Percentiles rank a stretch among this genome's conserved stretches.
These are phyloP conservation scores for Cynaeus angustus DNA, from an alignment of 2,888 invertebrate genomes.

Conservation along the genomic window DNA sequence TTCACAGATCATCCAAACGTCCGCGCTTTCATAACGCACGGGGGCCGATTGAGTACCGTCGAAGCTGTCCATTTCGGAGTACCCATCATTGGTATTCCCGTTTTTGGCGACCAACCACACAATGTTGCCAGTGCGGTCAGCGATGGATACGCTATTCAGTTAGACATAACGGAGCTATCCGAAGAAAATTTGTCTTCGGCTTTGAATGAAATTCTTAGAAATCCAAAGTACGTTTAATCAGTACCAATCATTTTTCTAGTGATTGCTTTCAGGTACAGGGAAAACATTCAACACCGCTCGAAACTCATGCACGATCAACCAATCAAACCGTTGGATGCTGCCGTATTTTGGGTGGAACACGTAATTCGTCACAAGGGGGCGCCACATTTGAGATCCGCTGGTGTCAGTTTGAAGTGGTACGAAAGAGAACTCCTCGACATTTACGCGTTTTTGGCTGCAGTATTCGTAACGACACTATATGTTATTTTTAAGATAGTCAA, in stretches of 20 bases:
- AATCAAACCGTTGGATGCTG: constrained; percentile 56
- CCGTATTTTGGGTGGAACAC: constrained; percentile 60
- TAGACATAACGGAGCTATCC: constrained; percentile 59
- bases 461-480: neutral
- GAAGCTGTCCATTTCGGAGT: constrained; percentile 71
- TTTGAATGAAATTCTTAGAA: constrained; percentile 60
- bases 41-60: constrained; percentile 71
- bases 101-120: constrained; percentile 72
- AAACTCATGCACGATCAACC: constrained; percentile 57
- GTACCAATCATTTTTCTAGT: too few relatives aligned
- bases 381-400: constrained; percentile 57
- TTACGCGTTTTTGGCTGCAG: neutral
- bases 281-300: constrained; percentile 54
- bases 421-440: constrained; percentile 49
- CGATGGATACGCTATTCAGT: constrained; percentile 67
- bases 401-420: constrained; percentile 59
- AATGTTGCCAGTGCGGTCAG: constrained; percentile 71
- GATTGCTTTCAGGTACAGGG: constrained; percentile 55
- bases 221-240: constrained; percentile 62
- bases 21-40: constrained; percentile 71
- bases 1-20: constrained; percentile 70
- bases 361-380: constrained; percentile 59
- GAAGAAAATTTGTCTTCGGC: constrained; percentile 61
- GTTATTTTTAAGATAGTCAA: neutral
- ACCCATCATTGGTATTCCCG: constrained; percentile 72